Percentiles rank a stretch among this genome's conserved stretches.
phyloP scores from a whole-genome alignment of 1,140 invertebrate genomes.

The Trypoxylus dichotomus region DNA sequence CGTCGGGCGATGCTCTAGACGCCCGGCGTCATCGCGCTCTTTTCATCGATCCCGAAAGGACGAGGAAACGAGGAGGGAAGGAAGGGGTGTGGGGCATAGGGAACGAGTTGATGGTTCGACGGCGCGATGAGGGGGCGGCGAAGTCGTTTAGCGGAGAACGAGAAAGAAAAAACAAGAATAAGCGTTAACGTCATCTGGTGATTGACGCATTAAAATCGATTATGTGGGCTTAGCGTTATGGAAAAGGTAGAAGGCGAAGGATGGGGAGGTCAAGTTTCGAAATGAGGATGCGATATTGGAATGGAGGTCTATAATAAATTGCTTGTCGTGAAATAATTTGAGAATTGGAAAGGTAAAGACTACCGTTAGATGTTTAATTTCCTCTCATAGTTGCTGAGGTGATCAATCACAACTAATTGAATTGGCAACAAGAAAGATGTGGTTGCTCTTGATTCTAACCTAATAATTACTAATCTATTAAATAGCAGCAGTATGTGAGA shows the following conservation, averaged over 20 bases:
- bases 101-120: neutral
- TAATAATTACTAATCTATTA: no score
- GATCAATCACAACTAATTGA: no score
- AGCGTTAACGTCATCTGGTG: conserved; percentile 1
- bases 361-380: no score
- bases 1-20: neutral
- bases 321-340: no score
- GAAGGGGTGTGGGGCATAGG: neutral
- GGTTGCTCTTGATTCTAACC: no score
- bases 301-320: neutral
- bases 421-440: no score
- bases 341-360: no score
- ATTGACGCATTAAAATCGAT: conserved; percentile 3
- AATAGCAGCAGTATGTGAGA: no score
- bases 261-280: neutral
- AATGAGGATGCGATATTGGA: neutral
- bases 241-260: neutral
- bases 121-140: neutral
- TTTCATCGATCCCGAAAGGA: neutral
- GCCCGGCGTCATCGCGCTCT: neutral
- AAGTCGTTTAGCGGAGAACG: neutral
- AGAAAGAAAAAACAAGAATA: neutral
- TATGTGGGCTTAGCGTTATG: neutral
- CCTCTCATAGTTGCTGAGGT: no score
- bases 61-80: neutral